A percentile compares a stretch with the other conserved stretches of the same genome.
Conservation (phyloP, 2,888 invertebrate genomes). For the Meiosimyza platycephala region DNA sequence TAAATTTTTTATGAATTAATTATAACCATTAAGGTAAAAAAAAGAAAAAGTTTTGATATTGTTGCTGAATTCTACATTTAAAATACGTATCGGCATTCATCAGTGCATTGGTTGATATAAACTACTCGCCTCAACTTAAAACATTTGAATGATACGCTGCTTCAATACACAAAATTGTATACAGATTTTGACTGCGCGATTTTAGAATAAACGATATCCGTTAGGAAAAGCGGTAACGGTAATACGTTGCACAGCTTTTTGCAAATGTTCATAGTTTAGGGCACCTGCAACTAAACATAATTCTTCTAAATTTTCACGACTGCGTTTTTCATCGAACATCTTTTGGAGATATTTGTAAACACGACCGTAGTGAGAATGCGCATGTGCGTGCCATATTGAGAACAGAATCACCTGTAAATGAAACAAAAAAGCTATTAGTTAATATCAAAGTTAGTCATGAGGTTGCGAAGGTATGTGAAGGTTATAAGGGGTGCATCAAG, state of each 20-base stretch:
- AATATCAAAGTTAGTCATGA: no score
- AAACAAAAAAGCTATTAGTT: neutral
- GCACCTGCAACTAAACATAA: slow-evolving; percentile 55
- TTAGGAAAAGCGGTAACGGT: slow-evolving; percentile 61
- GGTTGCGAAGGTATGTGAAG: no score
- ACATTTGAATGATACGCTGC: neutral
- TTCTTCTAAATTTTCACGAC: slow-evolving; percentile 72
- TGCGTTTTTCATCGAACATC: slow-evolving; percentile 84
- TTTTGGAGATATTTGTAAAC: slow-evolving; percentile 81
- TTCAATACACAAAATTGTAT: neutral
- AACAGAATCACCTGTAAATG: slow-evolving; percentile 76
- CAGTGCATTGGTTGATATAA: neutral
- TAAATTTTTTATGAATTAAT: slow-evolving; percentile 18
- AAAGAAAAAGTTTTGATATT: neutral
- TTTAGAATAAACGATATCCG: slow-evolving; percentile 64
- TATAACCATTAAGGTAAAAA: slow-evolving; percentile 1
- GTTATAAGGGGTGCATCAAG: no score
- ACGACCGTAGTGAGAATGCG: slow-evolving; percentile 83
- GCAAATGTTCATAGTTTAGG: slow-evolving; percentile 62
- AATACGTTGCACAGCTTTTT: slow-evolving; percentile 56
- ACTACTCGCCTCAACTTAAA: neutral
- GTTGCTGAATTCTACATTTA: no score
- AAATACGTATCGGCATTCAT: neutral
- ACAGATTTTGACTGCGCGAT: neutral
- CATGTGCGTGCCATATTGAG: slow-evolving; percentile 84